Evolutionary conservation across 2,113 vertebrate genomes (phyloP).

Genomic region (Heterotis niloticus): DNA sequence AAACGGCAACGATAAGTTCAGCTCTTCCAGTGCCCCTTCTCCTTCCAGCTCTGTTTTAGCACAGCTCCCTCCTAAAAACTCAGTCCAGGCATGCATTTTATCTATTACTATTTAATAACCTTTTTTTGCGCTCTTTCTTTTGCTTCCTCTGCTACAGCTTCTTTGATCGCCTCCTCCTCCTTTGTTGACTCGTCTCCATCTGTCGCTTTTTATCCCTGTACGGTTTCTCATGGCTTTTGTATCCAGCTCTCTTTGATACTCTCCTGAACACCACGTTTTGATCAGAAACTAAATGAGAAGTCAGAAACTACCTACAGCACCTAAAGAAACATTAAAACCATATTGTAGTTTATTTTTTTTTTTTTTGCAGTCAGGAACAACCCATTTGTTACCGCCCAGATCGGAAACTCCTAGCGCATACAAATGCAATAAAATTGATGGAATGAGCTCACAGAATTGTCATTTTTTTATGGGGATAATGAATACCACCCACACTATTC

Average conservation of each 20-base stretch:
- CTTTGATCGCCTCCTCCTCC: neutral
- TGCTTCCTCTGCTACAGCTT: neutral
- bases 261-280: neutral
- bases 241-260: neutral
- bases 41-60: neutral
- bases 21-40: neutral
- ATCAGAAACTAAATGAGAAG: neutral
- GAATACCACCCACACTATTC: neutral
- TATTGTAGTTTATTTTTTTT: neutral
- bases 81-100: neutral
- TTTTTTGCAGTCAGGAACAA: neutral
- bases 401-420: neutral
- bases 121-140: neutral
- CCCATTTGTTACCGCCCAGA: neutral
- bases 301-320: neutral
- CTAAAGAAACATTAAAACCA: neutral
- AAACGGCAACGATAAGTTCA: neutral
- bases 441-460: neutral
- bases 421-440: neutral
- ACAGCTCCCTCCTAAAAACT: neutral
- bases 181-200: constrained; percentile 12
- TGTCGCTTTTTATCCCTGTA: constrained; percentile 13
- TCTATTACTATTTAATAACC: neutral
- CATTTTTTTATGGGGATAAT: neutral
- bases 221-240: neutral